These are phyloP conservation scores for Tortricodes alternella DNA, from an alignment of 2,888 invertebrate genomes.

Conservation along the genomic window DNA sequence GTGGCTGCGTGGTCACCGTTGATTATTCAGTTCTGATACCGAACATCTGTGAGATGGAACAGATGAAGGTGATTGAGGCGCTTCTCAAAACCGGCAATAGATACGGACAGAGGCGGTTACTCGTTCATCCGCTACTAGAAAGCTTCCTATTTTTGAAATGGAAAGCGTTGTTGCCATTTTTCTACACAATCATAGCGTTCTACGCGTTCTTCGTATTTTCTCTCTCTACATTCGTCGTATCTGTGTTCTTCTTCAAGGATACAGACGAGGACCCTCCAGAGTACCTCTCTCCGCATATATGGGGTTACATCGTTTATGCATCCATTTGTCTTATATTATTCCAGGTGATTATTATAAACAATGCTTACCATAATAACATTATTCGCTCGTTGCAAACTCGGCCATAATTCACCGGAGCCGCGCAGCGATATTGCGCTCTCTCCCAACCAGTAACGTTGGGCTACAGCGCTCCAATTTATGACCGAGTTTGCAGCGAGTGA, in stretches of 20 bases:
- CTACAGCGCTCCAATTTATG: too few species aligned
- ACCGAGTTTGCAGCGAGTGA: too few species aligned
- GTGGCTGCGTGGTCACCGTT: conserved; percentile 71
- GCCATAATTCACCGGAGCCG: too few species aligned
- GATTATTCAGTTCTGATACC: conserved; percentile 78
- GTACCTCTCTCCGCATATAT: conserved; percentile 55
- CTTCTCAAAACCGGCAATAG: conserved; percentile 79
- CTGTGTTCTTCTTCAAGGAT: conserved; percentile 74
- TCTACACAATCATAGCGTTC: conserved; percentile 74
- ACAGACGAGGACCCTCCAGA: conserved; percentile 51
- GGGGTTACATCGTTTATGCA: conserved; percentile 65
- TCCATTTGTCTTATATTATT: conserved; percentile 63
- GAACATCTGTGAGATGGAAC: conserved; percentile 67
- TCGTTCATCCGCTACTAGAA: conserved; percentile 82
- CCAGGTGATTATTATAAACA: conserved; percentile 55
- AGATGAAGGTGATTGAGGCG: conserved; percentile 81
- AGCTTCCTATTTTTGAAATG: conserved; percentile 83
- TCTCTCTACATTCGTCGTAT: conserved; percentile 72
- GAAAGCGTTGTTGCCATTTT: conserved; percentile 79
- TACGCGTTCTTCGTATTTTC: conserved; percentile 76
- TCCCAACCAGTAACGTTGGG: too few species aligned
- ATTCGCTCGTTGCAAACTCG: too few species aligned
- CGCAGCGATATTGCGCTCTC: too few species aligned
- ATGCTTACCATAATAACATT: too few species aligned
- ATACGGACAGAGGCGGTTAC: conserved; percentile 68